Conservation (phyloP, 2,888 invertebrate genomes). For the Cenopis cana region DNA sequence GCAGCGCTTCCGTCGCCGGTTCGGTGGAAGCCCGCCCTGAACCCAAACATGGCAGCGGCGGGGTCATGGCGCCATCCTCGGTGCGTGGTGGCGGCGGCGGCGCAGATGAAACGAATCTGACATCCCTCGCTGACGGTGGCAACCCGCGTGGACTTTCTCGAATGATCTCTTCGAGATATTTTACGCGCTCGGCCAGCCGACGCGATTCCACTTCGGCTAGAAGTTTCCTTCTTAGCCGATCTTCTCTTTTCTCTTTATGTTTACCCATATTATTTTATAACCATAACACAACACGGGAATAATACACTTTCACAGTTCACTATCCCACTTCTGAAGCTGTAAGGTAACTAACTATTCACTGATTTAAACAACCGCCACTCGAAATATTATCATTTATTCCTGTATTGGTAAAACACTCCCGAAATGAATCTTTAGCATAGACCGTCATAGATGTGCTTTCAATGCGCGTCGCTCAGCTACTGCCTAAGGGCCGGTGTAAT, state of each 20-base stretch:
- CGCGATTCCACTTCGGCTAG: background rate
- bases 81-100: background rate
- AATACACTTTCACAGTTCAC: background rate
- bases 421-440: no score
- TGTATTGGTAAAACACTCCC: no score
- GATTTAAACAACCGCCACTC: no score
- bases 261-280: background rate
- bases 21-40: background rate
- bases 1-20: background rate
- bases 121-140: background rate
- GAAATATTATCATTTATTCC: no score
- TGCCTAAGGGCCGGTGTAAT: no score
- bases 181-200: background rate
- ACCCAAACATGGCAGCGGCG: background rate
- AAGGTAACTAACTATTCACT: no score
- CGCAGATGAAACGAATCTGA: background rate
- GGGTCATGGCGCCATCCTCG: constrained; percentile 6
- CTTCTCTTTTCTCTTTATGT: background rate
- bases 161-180: constrained; percentile 1
- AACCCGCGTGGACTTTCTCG: background rate
- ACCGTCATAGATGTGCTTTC: no score
- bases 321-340: constrained; percentile 3
- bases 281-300: background rate
- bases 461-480: no score
- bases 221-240: background rate